Base-by-base conservation (phyloP, 2,113 vertebrate species). In the Cricetomys ansorgei region DNA sequence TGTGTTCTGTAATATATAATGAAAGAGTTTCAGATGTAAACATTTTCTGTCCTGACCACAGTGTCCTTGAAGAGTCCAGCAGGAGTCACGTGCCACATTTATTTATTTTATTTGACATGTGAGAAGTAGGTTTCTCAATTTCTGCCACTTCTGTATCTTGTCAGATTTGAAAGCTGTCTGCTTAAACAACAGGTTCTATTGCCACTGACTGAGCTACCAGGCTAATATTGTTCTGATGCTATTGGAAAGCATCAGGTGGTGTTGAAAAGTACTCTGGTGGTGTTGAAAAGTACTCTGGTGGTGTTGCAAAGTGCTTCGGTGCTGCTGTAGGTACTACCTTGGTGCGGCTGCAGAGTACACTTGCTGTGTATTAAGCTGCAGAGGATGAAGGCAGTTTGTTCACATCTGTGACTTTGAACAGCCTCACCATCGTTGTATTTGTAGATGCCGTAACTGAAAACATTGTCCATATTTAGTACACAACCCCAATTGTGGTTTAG, bases 81-180 rank as follows among this genome's bases (percentile, higher is more conserved):
- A 93, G 67, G 72, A 37, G 70, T 89, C 45, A 75, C 9, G 17
- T 45, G 37, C 48, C 37, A 27, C 13, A 40, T 70, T 86, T 88
- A 59, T 70, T 88, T 92, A 72, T 92, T 79, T 57, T 13, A 50
- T 55, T 50, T 59, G 11, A 48, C 11, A n/a, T 29, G 25, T 31
- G 65, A 65, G 11, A 79, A 55, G 23, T 16, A 83, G 53, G 37
- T 34, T 2, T 37, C 53, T 12, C 45, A 62, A 43, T 37, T 89
- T 53, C 34, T 12, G 65, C 13, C 40, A 34, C 40, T 19, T 67
- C 79, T 88, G 50, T 23, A 4, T 34, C 21, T 21, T 40, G 7
- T 89, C n/a, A 7, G 34, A 25, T 93, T 69, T 88, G 80, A 88
- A 95, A 95, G 65, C 81, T 62, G n/a, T 55, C 55, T 73, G 25